phyloP scores from a whole-genome alignment of 1,140 invertebrate species.

The Papilio polytes region DNA sequence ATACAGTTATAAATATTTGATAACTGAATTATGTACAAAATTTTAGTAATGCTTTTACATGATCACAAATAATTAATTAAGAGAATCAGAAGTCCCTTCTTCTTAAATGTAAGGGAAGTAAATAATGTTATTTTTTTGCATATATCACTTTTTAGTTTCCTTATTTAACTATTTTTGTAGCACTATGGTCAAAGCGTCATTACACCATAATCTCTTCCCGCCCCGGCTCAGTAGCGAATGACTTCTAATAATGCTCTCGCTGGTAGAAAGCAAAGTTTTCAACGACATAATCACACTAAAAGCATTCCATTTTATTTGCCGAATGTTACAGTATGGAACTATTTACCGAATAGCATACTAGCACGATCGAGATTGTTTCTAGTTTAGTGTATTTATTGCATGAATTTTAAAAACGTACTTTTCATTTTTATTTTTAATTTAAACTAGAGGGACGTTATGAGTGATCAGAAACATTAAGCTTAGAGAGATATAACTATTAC shows the following conservation, averaged over 20 bases:
- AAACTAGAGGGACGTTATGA: no score
- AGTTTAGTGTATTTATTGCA: not conserved
- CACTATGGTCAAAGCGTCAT: conserved; percentile 55
- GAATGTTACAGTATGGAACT: conserved; percentile 37
- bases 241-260: conserved; percentile 67
- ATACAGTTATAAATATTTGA: not conserved
- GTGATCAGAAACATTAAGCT: no score
- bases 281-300: conserved; percentile 74
- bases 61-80: no score
- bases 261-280: conserved; percentile 64
- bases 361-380: not conserved
- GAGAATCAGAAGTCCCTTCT: no score
- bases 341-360: not conserved
- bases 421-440: no score
- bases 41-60: no score
- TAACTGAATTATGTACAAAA: no score
- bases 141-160: no score
- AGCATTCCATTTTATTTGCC: conserved; percentile 61
- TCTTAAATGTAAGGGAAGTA: no score
- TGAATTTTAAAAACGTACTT: no score
- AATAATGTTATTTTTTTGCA: no score
- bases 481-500: no score
- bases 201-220: conserved; percentile 62
- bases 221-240: conserved; percentile 54
- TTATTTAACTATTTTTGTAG: conserved; percentile 17